A percentile compares a stretch with the other conserved stretches of the same genome.
Conservation (phyloP, 2,113 vertebrate species). For the Myrmecobius fasciatus region DNA sequence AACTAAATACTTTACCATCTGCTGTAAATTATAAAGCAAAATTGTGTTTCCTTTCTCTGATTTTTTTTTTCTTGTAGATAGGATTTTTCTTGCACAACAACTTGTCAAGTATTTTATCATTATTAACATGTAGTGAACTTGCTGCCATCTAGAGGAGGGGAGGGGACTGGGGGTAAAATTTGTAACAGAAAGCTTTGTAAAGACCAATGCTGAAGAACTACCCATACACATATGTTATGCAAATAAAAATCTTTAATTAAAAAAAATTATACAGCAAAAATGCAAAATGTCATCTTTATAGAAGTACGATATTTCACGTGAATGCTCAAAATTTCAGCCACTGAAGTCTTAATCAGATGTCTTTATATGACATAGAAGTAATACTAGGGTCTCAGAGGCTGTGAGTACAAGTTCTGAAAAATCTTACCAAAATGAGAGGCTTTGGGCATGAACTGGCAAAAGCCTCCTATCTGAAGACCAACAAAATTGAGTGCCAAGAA, state of each 20-base stretch:
- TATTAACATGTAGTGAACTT: too few species aligned
- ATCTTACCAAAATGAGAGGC: neutral
- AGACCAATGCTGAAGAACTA: too few species aligned
- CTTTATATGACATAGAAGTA: neutral
- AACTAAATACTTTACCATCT: neutral
- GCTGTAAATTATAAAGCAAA: neutral
- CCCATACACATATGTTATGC: too few species aligned
- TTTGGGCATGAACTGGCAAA: neutral
- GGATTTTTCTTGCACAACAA: too few species aligned
- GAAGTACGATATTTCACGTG: neutral
- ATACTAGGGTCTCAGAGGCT: neutral
- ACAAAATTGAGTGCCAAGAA: neutral
- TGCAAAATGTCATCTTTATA: neutral
- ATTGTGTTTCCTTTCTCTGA: too few species aligned
- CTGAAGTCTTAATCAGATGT: neutral
- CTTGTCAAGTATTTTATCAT: too few species aligned
- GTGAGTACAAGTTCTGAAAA: neutral
- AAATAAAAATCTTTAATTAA: too few species aligned
- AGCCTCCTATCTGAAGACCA: neutral
- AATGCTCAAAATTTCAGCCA: neutral
- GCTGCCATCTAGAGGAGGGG: too few species aligned
- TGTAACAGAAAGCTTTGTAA: too few species aligned
- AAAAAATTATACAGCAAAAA: too few species aligned
- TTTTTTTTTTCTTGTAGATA: too few species aligned
- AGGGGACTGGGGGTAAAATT: too few species aligned